These are phyloP conservation scores for Xenops minutus DNA, from an alignment of 2,797 vertebrate genomes.

Conservation along the genomic window DNA sequence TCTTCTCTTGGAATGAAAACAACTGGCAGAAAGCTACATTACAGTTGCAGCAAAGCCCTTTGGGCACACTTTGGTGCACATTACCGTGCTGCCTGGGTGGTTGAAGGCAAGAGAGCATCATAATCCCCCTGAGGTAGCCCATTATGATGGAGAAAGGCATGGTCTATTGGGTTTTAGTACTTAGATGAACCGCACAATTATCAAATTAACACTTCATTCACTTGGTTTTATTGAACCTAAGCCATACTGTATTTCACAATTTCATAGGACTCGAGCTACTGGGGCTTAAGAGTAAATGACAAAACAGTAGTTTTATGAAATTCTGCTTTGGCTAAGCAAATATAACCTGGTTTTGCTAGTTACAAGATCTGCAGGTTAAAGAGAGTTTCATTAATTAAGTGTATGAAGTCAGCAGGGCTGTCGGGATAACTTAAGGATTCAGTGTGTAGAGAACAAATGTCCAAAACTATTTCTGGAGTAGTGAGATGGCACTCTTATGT, in stretches of 20 bases:
- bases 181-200: constrained; percentile 5
- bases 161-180: background rate
- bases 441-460: background rate
- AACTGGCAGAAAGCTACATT: background rate
- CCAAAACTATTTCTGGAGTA: background rate
- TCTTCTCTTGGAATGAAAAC: background rate
- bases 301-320: background rate
- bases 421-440: constrained; percentile 1
- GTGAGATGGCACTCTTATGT: background rate
- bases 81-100: background rate
- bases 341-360: background rate
- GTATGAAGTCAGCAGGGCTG: background rate
- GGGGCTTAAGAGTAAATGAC: background rate
- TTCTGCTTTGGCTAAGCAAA: constrained; percentile 19
- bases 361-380: background rate
- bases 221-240: background rate
- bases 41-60: background rate
- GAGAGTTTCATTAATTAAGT: background rate
- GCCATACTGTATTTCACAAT: background rate
- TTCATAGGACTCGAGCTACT: background rate
- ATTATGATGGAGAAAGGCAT: background rate
- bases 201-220: constrained; percentile 32
- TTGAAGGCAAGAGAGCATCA: background rate
- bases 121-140: background rate
- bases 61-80: background rate